Evolutionary conservation across 2,113 vertebrate species (phyloP).

Genomic region (Muscicapa adusta): DNA sequence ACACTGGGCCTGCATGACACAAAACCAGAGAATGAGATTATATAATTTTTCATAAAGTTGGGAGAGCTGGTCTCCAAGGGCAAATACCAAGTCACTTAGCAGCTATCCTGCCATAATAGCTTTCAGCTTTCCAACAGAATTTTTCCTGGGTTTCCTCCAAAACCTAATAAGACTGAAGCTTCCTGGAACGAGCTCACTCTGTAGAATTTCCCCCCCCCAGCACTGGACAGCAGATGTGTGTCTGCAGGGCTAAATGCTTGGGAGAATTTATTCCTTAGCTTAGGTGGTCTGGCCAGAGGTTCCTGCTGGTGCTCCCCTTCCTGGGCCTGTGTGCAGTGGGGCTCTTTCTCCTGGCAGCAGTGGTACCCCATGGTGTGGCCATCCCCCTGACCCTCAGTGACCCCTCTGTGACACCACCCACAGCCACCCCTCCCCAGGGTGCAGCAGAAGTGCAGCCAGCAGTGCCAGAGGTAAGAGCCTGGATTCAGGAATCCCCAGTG

Average conservation of each 20-base stretch:
- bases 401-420: background rate
- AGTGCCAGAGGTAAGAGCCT: background rate
- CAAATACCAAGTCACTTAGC: conserved; percentile 26
- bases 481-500: background rate
- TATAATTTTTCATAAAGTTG: background rate
- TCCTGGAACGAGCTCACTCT: background rate
- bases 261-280: background rate
- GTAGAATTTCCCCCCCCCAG: background rate
- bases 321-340: background rate
- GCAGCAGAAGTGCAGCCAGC: background rate
- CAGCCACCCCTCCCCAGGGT: background rate
- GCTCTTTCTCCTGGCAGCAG: background rate
- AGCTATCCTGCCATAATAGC: background rate
- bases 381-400: background rate
- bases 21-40: background rate
- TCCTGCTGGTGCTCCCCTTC: background rate
- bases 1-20: background rate
- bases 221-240: conserved; percentile 14
- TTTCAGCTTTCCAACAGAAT: conserved; percentile 40
- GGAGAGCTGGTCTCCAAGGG: conserved; percentile 9
- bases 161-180: conserved; percentile 8
- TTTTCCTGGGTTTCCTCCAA: conserved; percentile 50
- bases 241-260: background rate
- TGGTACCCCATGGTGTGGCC: background rate
- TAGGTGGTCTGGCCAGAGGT: background rate